phyloP scores from a whole-genome alignment of 1,140 invertebrate genomes.

The Temnothorax longispinosus region DNA sequence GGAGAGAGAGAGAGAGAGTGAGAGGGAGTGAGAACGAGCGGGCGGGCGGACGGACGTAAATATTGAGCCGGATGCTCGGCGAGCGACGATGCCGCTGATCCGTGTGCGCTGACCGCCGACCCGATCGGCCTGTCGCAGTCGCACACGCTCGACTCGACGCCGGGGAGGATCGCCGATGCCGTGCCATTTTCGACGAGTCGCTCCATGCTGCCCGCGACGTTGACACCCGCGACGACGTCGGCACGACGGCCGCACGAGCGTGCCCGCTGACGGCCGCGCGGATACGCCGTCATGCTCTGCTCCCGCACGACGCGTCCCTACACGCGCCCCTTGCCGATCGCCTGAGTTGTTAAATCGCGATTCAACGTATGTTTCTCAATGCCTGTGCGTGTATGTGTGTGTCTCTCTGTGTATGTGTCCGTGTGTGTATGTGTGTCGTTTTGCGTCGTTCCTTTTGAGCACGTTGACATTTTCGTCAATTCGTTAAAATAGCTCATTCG shows the following conservation, averaged over 20 bases:
- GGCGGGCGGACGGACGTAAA: conserved; percentile 76
- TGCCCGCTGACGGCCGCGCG: background rate
- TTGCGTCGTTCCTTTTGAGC: conserved; percentile 50
- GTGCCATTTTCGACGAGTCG: conserved; percentile 65
- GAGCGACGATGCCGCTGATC: conserved; percentile 53
- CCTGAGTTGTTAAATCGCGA: background rate
- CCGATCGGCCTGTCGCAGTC: background rate
- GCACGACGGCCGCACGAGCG: too few species aligned
- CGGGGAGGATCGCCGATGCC: conserved; percentile 47
- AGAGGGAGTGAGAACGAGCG: conserved; percentile 65
- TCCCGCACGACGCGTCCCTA: background rate
- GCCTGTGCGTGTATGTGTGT: background rate
- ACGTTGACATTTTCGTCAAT: conserved; percentile 41
- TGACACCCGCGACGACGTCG: conserved; percentile 29
- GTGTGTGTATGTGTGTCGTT: background rate
- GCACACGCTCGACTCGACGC: background rate
- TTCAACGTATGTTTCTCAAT: background rate
- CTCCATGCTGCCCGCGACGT: conserved; percentile 59
- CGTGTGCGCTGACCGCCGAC: background rate
- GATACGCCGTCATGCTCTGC: background rate
- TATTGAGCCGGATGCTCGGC: conserved; percentile 70
- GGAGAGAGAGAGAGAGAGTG: too few species aligned
- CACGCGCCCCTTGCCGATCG: background rate
- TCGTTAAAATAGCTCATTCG: conserved; percentile 43
- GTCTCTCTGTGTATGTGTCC: background rate